Evolutionary conservation across 2,113 vertebrate genomes (phyloP).

Genomic region (Anguilla rostrata): DNA sequence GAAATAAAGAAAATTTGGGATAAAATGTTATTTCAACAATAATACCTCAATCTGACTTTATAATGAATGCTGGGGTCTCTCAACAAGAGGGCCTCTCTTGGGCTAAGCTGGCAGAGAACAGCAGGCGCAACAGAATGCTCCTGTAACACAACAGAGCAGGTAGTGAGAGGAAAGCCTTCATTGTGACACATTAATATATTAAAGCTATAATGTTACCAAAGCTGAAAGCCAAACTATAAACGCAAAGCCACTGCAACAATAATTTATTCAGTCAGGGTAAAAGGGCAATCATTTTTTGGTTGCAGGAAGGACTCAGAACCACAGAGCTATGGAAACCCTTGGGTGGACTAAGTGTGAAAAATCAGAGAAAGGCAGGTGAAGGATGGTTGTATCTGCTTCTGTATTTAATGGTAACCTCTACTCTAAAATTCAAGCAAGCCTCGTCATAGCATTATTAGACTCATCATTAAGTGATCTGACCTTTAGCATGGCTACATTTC

Average conservation of each 20-base stretch:
- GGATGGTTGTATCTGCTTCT: too few species aligned
- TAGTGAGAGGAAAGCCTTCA: neutral
- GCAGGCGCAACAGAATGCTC: conserved; percentile 56
- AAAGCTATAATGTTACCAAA: neutral
- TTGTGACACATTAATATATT: neutral
- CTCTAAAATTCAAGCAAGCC: too few species aligned
- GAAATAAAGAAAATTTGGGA: neutral
- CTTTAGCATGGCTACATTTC: too few species aligned
- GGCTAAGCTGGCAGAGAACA: conserved; percentile 66
- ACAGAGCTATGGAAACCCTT: too few species aligned
- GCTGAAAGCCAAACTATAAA: neutral
- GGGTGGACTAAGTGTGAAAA: too few species aligned
- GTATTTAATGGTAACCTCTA: too few species aligned
- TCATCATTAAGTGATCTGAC: too few species aligned
- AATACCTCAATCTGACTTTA: conserved; percentile 68
- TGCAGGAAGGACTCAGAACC: too few species aligned
- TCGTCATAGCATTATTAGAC: too few species aligned
- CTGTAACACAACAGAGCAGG: conserved; percentile 46
- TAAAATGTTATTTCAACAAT: neutral
- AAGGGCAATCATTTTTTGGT: too few species aligned
- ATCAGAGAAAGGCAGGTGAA: too few species aligned
- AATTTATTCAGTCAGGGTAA: neutral
- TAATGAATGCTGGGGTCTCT: conserved; percentile 66
- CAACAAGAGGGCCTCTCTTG: conserved; percentile 63
- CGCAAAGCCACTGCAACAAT: neutral